Percentiles rank a stretch among this genome's conserved stretches.
Evolutionary conservation across 2,888 invertebrate genomes (phyloP).

Genomic region (Oxystoma pomonae): DNA sequence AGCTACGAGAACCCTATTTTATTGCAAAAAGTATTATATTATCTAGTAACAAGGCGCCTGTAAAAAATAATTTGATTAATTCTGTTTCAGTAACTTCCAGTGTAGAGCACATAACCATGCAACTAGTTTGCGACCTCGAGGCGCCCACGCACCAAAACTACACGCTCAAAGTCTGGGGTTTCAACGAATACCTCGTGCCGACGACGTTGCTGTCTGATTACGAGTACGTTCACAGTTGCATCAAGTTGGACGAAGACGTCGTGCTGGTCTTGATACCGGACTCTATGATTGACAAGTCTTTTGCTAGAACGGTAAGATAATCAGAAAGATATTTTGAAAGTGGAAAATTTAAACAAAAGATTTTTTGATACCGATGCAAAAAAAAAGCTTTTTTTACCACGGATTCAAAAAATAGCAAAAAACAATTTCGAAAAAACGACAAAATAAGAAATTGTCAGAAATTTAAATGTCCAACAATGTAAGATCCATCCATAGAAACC

Average conservation of each 20-base stretch:
- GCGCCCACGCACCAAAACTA: conserved; percentile 52
- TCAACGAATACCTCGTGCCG: conserved; percentile 83
- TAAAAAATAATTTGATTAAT: too few species aligned
- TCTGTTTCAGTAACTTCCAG: conserved; percentile 87
- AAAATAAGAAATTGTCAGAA: too few species aligned
- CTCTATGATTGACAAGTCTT: conserved; percentile 62
- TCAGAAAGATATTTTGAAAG: neutral
- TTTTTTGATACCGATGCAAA: too few species aligned
- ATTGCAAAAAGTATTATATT: too few species aligned
- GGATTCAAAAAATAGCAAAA: too few species aligned
- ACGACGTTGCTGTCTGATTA: conserved; percentile 83
- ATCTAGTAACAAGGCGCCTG: too few species aligned
- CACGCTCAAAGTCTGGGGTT: conserved; percentile 75
- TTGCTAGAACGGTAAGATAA: conserved; percentile 71
- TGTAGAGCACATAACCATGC: conserved; percentile 80
- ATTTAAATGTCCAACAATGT: too few species aligned
- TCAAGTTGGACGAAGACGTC: conserved; percentile 88
- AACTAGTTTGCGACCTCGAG: conserved; percentile 77
- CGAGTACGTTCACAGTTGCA: conserved; percentile 90
- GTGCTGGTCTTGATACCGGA: conserved; percentile 63
- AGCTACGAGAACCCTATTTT: too few species aligned
- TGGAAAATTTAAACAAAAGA: neutral
- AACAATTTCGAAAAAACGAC: too few species aligned
- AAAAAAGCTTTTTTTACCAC: too few species aligned
- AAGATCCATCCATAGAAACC: too few species aligned